These are phyloP conservation scores for Clarias fuscus DNA, from an alignment of 2,797 vertebrate species.

Conservation along the genomic window DNA sequence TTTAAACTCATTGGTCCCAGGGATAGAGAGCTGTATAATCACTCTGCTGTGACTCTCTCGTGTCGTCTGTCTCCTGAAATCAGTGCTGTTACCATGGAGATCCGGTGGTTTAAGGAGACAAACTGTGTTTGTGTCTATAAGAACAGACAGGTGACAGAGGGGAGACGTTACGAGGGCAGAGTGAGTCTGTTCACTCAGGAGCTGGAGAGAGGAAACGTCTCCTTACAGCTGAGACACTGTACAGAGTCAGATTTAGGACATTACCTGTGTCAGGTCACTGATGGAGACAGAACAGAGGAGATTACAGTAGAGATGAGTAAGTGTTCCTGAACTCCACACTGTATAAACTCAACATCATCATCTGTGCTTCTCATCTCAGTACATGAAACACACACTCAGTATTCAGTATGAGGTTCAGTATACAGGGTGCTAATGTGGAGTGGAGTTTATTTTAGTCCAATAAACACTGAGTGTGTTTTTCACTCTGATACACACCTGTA, in stretches of 20 bases:
- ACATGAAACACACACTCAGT: not conserved
- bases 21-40: accelerated
- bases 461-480: no score
- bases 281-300: slow-evolving; percentile 33
- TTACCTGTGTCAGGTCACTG: slow-evolving; percentile 37
- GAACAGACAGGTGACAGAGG: not conserved
- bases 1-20: not conserved
- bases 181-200: slow-evolving; percentile 26
- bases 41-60: not conserved
- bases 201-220: slow-evolving; percentile 33
- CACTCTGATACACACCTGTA: no score
- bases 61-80: slow-evolving; percentile 34
- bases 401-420: slow-evolving; percentile 15
- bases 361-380: slow-evolving; percentile 5
- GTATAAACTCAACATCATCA: not conserved
- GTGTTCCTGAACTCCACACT: slow-evolving; percentile 22
- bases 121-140: slow-evolving; percentile 20
- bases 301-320: not conserved
- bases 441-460: not conserved
- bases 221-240: slow-evolving; percentile 23
- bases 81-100: slow-evolving; percentile 36
- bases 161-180: slow-evolving; percentile 35
- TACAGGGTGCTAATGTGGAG: not conserved
- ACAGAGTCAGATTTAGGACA: not conserved
- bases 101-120: slow-evolving; percentile 27